phyloP scores from a whole-genome alignment of 2,113 vertebrate genomes.

The Stegastes partitus region DNA sequence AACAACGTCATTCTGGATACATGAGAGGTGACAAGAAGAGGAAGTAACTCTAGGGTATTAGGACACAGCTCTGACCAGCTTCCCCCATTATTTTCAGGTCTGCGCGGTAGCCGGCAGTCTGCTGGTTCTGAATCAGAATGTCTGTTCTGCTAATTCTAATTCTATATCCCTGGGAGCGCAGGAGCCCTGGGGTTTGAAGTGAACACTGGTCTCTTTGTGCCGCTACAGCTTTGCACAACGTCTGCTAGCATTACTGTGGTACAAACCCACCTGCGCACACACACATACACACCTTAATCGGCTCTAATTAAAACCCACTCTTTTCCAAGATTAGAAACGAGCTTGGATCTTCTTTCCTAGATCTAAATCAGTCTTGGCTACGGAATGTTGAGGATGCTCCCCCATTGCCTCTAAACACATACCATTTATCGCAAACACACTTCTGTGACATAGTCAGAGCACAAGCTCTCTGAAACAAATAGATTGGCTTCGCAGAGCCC shows the following conservation, averaged over 20 bases:
- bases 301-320: slow-evolving; percentile 72
- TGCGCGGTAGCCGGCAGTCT: slow-evolving; percentile 48
- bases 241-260: slow-evolving; percentile 68
- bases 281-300: slow-evolving; percentile 62
- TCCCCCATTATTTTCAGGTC: slow-evolving; percentile 45
- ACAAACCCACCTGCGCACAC: slow-evolving; percentile 47
- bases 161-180: slow-evolving; percentile 84
- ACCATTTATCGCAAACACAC: slow-evolving; percentile 27
- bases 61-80: slow-evolving; percentile 47
- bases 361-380: slow-evolving; percentile 49
- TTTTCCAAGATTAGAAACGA: slow-evolving; percentile 53
- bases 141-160: slow-evolving; percentile 81
- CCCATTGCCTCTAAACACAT: slow-evolving; percentile 16
- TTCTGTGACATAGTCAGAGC: slow-evolving; percentile 29
- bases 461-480: slow-evolving; percentile 26
- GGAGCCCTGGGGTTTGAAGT: slow-evolving; percentile 76
- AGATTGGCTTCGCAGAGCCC: neutral
- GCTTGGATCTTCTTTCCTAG: slow-evolving; percentile 62
- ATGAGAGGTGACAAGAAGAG: slow-evolving; percentile 46
- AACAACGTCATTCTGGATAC: slow-evolving; percentile 20
- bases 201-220: slow-evolving; percentile 81
- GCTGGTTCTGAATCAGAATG: slow-evolving; percentile 58
- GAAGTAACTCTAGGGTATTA: slow-evolving; percentile 49
- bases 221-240: slow-evolving; percentile 61
- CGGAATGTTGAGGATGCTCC: slow-evolving; percentile 43